These are phyloP conservation scores for Ciconia nigra DNA, from an alignment of 2,797 vertebrate species.

Conservation along the genomic window DNA sequence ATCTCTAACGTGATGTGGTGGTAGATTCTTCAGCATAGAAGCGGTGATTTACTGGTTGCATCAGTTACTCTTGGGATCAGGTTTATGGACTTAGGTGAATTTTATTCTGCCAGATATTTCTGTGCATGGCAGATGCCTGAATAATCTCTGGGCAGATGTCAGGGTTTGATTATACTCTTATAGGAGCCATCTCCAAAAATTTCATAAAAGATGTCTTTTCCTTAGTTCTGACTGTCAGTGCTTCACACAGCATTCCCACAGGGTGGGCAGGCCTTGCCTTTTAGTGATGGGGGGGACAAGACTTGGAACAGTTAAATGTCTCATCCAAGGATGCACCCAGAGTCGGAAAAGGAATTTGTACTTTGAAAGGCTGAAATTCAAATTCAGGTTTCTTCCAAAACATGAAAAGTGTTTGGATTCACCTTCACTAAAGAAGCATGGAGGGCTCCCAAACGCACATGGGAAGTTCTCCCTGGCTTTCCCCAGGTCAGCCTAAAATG, in stretches of 20 bases:
- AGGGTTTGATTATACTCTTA: background rate
- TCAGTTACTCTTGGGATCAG: background rate
- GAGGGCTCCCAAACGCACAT: background rate
- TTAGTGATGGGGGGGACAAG: background rate
- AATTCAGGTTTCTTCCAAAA: background rate
- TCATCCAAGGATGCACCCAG: background rate
- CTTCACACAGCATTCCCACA: background rate
- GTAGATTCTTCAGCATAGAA: background rate
- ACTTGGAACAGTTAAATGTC: background rate
- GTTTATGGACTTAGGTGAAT: background rate
- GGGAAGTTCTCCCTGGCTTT: background rate
- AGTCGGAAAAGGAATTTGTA: background rate
- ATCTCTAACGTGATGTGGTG: background rate
- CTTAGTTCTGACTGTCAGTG: background rate
- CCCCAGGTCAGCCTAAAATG: background rate
- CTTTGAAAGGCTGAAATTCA: background rate
- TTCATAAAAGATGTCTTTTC: background rate
- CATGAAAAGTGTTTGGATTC: background rate
- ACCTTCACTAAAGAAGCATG: background rate
- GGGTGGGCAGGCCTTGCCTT: background rate
- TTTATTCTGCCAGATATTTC: background rate
- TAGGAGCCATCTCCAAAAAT: background rate
- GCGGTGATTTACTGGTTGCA: background rate
- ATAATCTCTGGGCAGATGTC: background rate
- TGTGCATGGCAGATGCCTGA: background rate